Evolutionary conservation across 1,140 invertebrate genomes (phyloP), one percentile per base, ranked within the genome.

Genomic region (Thaumetopoea pityocampa): DNA sequence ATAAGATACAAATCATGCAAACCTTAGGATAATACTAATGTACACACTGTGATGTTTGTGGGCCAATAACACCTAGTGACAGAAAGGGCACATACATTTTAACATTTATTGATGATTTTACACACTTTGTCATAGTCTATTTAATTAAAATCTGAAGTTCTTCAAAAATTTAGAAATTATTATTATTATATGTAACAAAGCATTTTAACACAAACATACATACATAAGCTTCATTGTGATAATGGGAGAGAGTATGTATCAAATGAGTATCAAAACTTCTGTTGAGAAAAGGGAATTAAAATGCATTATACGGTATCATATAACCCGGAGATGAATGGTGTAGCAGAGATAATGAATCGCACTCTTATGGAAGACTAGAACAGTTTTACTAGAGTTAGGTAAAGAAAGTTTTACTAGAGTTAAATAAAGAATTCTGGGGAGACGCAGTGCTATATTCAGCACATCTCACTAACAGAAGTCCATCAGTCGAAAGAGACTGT

Each of bases 101-200:
- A 9, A 63, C 63, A 10, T 73, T 77, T 22, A 64, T 66, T 23
- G 78, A 83, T 51, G 67, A 84, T 52, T 83, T 30, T 47, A 71
- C 66, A n/a, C 52, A 66, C 52, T 78, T 69, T 46, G 36, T 29
- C 6, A 30, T 57, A 7, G 50, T 73, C 5, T 78, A 65, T 41
- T 26, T 77, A 4, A 24, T 51, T 2, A 35, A 51, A 51, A 22
- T 37, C 20, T 44, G 67, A 77, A 38, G 63, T 65, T 5, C 36
- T 55, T 29, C 43, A 62, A 12, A 53, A 58, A 17, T 56, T 72
- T 32, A 61, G 59, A 49, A 17, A 58, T n/a, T 65, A 53, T 45
- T 41, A 51, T 27, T 20, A 19, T 10, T n/a, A n/a, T 16, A 47
- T 40, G 45, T 27, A 5, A 58, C 51, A 40, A 50, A 40, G 7